A percentile compares a stretch with the other conserved stretches of the same genome.
Conservation (phyloP, 2,888 invertebrate species). For the Loripinus fragilis region DNA sequence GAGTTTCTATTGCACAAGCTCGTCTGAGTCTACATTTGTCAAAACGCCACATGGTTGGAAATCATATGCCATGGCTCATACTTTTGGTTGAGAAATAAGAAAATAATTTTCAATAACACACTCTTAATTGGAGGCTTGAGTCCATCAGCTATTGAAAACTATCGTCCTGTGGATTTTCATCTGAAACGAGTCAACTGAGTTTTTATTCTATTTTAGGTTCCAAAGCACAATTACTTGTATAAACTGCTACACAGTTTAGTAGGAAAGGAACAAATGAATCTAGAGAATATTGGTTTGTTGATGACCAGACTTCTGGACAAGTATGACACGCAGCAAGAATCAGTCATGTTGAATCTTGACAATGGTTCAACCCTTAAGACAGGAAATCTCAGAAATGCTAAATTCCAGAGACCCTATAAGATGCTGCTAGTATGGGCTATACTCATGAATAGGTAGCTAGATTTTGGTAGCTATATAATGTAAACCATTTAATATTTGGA, state of each 20-base stretch:
- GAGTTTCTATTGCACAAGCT: too few relatives aligned
- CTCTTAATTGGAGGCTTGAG: too few relatives aligned
- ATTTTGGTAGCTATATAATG: not conserved
- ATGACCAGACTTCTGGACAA: constrained; percentile 62
- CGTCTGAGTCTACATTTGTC: too few relatives aligned
- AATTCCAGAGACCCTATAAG: constrained; percentile 75
- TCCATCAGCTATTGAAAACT: too few relatives aligned
- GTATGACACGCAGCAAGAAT: constrained; percentile 49
- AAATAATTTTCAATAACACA: too few relatives aligned
- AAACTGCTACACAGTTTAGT: constrained; percentile 40
- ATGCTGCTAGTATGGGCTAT: constrained; percentile 81
- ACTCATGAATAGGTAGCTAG: constrained; percentile 73
- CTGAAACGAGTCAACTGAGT: too few relatives aligned
- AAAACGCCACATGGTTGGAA: too few relatives aligned
- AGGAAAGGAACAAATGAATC: constrained; percentile 28
- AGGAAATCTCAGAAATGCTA: constrained; percentile 5
- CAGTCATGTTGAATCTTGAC: not conserved
- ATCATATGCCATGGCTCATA: too few relatives aligned
- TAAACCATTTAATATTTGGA: too few relatives aligned
- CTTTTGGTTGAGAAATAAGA: too few relatives aligned
- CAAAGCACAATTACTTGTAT: constrained; percentile 35
- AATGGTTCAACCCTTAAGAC: not conserved
- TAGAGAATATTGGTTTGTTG: constrained; percentile 24
- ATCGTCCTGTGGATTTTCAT: too few relatives aligned
- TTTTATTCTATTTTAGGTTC: too few relatives aligned